Evolutionary conservation across 2,797 vertebrate species (phyloP).

Genomic region (Cryptoblepharus egeriae): DNA sequence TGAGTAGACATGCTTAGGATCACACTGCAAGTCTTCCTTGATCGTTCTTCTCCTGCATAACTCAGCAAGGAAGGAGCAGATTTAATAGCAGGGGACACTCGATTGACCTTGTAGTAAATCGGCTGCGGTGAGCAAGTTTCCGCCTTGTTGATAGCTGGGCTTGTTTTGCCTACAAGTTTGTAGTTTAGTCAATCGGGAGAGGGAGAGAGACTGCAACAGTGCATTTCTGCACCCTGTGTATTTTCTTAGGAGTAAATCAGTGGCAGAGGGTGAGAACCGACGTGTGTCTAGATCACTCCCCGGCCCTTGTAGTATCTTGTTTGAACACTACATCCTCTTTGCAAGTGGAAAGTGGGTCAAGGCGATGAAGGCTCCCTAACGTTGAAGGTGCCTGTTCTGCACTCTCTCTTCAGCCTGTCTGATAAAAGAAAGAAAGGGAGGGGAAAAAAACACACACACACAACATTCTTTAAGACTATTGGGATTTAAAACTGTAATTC

Average conservation of each 20-base stretch:
- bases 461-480: conserved; percentile 78
- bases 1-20: too few relatives aligned
- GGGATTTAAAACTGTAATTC: conserved; percentile 83
- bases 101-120: neutral
- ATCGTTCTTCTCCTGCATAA: neutral
- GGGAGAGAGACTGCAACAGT: neutral
- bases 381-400: conserved; percentile 59
- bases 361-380: conserved; percentile 54
- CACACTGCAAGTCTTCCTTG: too few relatives aligned
- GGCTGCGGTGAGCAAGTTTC: neutral
- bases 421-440: conserved; percentile 50
- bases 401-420: conserved; percentile 63
- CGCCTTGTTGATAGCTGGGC: neutral
- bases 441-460: too few relatives aligned
- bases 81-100: neutral
- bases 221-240: neutral
- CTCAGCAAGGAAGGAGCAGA: neutral
- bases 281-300: neutral
- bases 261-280: too few relatives aligned
- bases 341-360: conserved; percentile 68
- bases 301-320: conserved; percentile 65
- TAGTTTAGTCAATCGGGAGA: neutral
- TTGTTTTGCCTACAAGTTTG: neutral
- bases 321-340: conserved; percentile 60
- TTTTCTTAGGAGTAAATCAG: too few relatives aligned